Percentiles rank a stretch among this genome's conserved stretches.
Evolutionary conservation across 2,113 vertebrate species (phyloP).

Genomic region (Pyrgilauda ruficollis): DNA sequence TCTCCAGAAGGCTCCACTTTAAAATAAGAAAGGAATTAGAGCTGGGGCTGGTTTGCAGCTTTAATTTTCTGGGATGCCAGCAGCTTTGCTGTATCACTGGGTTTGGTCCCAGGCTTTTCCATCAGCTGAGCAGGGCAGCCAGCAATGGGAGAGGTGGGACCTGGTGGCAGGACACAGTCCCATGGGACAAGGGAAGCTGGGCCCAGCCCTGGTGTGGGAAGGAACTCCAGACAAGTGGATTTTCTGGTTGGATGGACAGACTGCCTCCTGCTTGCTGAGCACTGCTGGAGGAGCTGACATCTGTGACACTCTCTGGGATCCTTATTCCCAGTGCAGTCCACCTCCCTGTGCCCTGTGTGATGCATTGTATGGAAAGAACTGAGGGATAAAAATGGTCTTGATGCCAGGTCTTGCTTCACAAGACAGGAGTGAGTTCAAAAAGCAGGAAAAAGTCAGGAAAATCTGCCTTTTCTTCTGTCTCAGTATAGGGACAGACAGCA

Average conservation of each 20-base stretch:
- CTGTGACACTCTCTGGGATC: neutral
- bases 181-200: rapidly evolving
- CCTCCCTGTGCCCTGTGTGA: rapidly evolving
- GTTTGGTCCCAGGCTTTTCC: neutral
- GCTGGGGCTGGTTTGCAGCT: neutral
- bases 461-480: neutral
- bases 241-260: neutral
- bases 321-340: neutral
- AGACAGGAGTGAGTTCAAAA: neutral
- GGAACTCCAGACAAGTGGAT: neutral
- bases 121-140: neutral
- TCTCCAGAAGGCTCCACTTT: neutral
- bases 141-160: neutral
- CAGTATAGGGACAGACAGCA: neutral
- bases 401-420: neutral
- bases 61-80: neutral
- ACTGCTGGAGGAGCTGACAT: neutral
- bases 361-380: neutral
- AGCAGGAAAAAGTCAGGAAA: neutral
- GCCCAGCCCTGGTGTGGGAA: neutral
- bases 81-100: neutral
- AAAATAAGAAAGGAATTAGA: neutral
- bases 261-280: neutral
- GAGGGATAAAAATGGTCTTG: neutral
- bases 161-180: neutral